These are phyloP conservation scores for Dryobotodes eremita DNA, from an alignment of 2,888 invertebrate species.

Conservation along the genomic window DNA sequence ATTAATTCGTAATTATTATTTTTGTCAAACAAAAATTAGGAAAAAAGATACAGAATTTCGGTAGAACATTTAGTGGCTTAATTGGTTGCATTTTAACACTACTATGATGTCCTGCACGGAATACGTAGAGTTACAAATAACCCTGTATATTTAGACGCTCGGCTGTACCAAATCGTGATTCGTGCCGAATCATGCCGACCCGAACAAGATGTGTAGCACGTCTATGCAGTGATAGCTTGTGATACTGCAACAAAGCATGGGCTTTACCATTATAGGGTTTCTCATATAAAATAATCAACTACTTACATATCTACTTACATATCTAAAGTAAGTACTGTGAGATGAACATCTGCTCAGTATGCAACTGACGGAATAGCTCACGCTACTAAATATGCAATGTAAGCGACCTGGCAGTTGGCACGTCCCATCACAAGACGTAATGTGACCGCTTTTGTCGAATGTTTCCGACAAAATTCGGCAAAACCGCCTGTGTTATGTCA, in stretches of 20 bases:
- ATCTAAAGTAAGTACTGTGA: background rate
- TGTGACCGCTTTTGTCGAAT: background rate
- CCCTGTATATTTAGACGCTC: background rate
- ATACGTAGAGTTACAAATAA: too few species aligned
- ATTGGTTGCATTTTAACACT: too few species aligned
- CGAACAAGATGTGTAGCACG: background rate
- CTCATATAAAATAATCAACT: background rate
- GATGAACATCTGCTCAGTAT: constrained; percentile 1
- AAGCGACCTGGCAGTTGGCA: constrained; percentile 12
- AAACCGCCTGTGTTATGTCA: background rate
- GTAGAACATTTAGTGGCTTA: too few species aligned
- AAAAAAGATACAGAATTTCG: too few species aligned
- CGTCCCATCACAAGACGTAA: background rate
- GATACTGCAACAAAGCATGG: background rate
- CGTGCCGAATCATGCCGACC: background rate
- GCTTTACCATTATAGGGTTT: background rate
- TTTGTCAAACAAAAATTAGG: too few species aligned
- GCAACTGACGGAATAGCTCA: constrained; percentile 13
- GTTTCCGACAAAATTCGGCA: background rate
- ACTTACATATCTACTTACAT: too few species aligned
- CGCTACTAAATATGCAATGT: constrained; percentile 21
- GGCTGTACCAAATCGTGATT: background rate
- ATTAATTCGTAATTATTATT: too few species aligned
- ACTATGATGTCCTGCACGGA: too few species aligned
- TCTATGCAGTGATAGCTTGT: background rate